phyloP scores from a whole-genome alignment of 2,888 invertebrate genomes.

The Zaprionus lineosus region DNA sequence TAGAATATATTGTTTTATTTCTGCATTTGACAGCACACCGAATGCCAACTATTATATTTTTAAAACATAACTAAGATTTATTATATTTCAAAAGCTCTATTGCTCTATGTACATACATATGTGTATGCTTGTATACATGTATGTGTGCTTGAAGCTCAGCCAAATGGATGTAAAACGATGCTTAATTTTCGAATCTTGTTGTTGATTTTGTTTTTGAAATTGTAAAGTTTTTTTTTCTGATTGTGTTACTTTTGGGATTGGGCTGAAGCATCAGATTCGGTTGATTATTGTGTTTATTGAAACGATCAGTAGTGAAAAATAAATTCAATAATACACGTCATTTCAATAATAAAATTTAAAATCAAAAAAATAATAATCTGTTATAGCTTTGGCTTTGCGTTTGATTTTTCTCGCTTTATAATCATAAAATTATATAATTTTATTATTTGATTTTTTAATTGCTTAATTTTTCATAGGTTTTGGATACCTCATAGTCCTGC shows the following conservation, averaged over 20 bases:
- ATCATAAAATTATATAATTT: too few species aligned
- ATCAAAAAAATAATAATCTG: constrained; percentile 34
- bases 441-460: too few species aligned
- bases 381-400: constrained; percentile 39
- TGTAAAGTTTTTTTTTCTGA: constrained; percentile 30
- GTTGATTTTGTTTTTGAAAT: constrained; percentile 28
- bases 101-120: constrained; percentile 27
- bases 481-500: constrained; percentile 96
- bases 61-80: too few species aligned
- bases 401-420: constrained; percentile 30
- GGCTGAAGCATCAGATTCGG: constrained; percentile 47
- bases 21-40: neutral
- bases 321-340: constrained; percentile 24
- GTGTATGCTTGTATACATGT: constrained; percentile 24
- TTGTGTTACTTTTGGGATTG: too few species aligned
- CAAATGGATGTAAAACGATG: constrained; percentile 56
- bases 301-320: constrained; percentile 44
- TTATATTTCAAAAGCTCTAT: too few species aligned
- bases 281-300: constrained; percentile 23
- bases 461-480: constrained; percentile 48
- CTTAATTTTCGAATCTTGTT: constrained; percentile 37
- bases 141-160: constrained; percentile 46
- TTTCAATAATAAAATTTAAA: constrained; percentile 17
- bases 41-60: constrained; percentile 21
- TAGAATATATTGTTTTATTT: neutral